These are phyloP conservation scores for Dicerorhinus sumatrensis DNA, from an alignment of 2,113 vertebrate genomes.

Conservation along the genomic window DNA sequence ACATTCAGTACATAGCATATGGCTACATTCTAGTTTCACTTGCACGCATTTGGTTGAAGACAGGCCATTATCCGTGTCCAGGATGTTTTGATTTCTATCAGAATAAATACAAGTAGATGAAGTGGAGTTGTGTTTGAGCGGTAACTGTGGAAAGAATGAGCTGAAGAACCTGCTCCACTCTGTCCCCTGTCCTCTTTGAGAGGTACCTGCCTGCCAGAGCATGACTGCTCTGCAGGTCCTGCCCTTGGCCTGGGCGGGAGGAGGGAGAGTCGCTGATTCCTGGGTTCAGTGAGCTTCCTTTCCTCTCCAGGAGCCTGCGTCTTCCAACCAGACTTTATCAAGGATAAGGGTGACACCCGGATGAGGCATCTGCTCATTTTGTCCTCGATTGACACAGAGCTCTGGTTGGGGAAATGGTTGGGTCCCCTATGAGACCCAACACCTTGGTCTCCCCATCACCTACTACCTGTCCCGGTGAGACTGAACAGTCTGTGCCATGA, in stretches of 20 bases:
- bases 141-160: background rate
- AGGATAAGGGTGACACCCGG: accelerated
- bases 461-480: background rate
- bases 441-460: background rate
- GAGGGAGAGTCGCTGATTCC: too few species aligned
- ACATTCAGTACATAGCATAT: background rate
- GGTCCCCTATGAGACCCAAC: background rate
- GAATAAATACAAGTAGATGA: background rate
- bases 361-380: background rate
- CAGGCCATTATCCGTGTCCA: background rate
- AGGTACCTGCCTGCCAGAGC: too few species aligned
- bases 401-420: background rate
- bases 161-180: accelerated
- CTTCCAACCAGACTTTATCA: background rate
- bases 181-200: too few species aligned
- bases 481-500: accelerated
- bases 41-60: background rate
- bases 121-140: too few species aligned
- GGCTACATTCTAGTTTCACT: background rate
- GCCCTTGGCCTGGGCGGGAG: accelerated
- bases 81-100: background rate
- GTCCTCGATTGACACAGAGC: accelerated
- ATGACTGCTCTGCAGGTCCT: accelerated
- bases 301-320: background rate
- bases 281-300: background rate